Conservation (phyloP, 2,888 invertebrate species). For the Mamestra brassicae region DNA sequence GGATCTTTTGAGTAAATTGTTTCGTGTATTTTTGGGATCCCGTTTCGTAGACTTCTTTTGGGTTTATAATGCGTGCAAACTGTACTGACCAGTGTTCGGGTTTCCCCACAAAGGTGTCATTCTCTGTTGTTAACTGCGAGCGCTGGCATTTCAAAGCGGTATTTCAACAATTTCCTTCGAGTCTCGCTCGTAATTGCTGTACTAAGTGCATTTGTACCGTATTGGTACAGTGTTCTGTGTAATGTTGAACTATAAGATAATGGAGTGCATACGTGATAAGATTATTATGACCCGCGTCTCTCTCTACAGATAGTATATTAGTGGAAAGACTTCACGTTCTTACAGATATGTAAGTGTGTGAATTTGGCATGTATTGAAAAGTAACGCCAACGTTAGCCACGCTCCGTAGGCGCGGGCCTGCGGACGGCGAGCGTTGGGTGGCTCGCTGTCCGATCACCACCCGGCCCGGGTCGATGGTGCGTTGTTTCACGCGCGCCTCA, state of each 20-base stretch:
- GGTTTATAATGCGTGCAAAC: constrained; percentile 7
- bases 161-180: constrained; percentile 48
- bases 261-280: constrained; percentile 46
- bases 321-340: neutral
- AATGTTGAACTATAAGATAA: constrained; percentile 49
- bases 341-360: neutral
- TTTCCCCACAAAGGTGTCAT: constrained; percentile 46
- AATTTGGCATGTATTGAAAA: constrained; percentile 6
- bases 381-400: neutral
- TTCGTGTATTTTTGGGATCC: constrained; percentile 10
- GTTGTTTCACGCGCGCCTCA: too few relatives aligned
- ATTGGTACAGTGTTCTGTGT: constrained; percentile 13
- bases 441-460: too few relatives aligned
- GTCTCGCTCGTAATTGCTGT: constrained; percentile 30
- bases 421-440: too few relatives aligned
- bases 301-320: constrained; percentile 13
- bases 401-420: too few relatives aligned
- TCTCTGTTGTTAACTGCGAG: constrained; percentile 37
- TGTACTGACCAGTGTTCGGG: constrained; percentile 29
- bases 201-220: constrained; percentile 44
- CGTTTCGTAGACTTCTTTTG: constrained; percentile 6
- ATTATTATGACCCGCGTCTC: constrained; percentile 2
- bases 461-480: too few relatives aligned
- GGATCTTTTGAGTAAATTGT: constrained; percentile 2
- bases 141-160: constrained; percentile 45